Conservation (phyloP, 2,797 vertebrate species). For the Podarcis lilfordi region DNA sequence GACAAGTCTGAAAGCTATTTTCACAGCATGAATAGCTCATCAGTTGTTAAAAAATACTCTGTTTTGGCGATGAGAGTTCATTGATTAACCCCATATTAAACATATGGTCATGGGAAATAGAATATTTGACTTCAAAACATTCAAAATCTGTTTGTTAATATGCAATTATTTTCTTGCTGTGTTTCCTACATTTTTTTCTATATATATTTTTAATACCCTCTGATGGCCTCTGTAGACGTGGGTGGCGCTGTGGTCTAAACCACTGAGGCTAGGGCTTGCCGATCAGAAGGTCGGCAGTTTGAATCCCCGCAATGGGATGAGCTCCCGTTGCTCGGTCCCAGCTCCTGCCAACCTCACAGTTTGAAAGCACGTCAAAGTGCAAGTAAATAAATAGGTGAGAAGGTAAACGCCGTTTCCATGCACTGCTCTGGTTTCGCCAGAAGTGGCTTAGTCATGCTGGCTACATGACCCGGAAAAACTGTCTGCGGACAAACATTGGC, state of each 20-base stretch:
- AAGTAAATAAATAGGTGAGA: no score
- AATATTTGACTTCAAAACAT: background rate
- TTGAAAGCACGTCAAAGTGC: no score
- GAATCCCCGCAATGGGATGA: rapidly evolving
- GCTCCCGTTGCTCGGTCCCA: no score
- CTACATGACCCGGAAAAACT: no score
- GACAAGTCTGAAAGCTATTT: background rate
- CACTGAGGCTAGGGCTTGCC: no score
- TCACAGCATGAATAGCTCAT: background rate
- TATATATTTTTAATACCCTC: background rate
- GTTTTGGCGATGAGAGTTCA: background rate
- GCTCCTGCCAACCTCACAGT: no score
- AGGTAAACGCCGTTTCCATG: no score
- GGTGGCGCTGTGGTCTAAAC: no score
- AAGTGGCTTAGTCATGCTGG: no score
- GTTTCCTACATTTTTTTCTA: background rate
- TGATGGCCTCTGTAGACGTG: no score
- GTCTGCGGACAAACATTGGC: no score
- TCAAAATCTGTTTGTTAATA: background rate
- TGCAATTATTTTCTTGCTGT: background rate
- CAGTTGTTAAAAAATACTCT: background rate
- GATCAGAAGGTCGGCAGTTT: rapidly evolving
- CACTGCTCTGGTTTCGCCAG: no score
- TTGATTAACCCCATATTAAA: background rate
- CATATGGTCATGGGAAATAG: background rate